Base-by-base conservation (phyloP, 35 echinoderm and acorn worm species). In the Heliocidaris erythrogramma region DNA sequence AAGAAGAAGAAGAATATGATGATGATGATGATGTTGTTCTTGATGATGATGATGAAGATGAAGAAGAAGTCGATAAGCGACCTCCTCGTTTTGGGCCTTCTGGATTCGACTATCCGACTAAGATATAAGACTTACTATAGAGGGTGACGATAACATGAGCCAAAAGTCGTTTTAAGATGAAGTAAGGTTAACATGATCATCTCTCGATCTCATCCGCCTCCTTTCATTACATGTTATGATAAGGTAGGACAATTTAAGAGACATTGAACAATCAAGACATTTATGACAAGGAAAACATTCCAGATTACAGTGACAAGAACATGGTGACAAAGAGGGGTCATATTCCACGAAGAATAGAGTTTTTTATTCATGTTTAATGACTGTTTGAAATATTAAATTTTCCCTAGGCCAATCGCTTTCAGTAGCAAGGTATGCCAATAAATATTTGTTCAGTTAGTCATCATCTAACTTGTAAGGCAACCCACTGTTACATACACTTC, bases 211-310 rank as follows among this genome's bases (percentile, higher is more conserved):
- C n/a, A 60, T 12, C 65, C 27, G 18, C 27, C 7, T 27, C 65
- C 18, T 78, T 78, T 78, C 65, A 78, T 78, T 78, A 78, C 18
- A 78, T 78, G 65, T 78, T 78, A 21, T 78, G 21, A 78, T n/a
- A 78, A 78, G 27, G 65, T 27, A 78, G 24, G 17, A 27, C 65
- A 59, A 93, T 93, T 61, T 93, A 93, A 56, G 92, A 89, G 87
- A n/a, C 87, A 89, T 89, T 89, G 87, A 89, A 42, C 87, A 48
- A 47, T 32, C 32, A 48, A 24, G 87, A 89, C 87, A 89, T 32
- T 89, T 89, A 89, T 48, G 87, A 89, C 87, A 48, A 89, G 47
- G 29, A 89, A 89, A 89, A 78, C 65, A 78, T 78, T 78, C 21
- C 65, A 21, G 18, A 78, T 78, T 56, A 11, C 10, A 56, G 9